Conservation (phyloP, 1,140 invertebrate species). For the Drosophila parvula region DNA sequence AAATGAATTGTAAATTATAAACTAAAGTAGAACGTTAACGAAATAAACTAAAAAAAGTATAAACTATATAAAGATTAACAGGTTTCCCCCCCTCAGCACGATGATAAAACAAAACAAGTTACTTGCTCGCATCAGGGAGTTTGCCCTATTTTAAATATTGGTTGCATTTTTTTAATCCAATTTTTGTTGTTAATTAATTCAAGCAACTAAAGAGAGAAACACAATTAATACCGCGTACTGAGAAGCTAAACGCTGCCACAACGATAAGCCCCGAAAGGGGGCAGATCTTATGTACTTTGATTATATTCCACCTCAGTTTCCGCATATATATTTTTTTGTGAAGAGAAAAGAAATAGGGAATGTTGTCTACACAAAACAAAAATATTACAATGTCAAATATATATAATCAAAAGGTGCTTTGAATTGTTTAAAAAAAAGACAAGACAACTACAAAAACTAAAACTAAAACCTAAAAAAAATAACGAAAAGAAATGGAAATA, state of each 20-base stretch:
- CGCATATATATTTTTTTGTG: constrained; percentile 34
- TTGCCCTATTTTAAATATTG: constrained; percentile 19
- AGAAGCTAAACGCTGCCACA: constrained; percentile 79
- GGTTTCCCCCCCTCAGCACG: constrained; percentile 57
- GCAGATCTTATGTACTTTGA: constrained; percentile 52
- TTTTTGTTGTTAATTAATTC: not conserved
- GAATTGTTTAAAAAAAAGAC: constrained; percentile 82
- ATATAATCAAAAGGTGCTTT: constrained; percentile 83
- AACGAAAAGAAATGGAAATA: constrained; percentile 45
- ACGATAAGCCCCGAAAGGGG: constrained; percentile 16
- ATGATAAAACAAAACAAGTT: constrained; percentile 18
- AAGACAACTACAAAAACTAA: constrained; percentile 66
- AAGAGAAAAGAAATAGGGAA: constrained; percentile 17
- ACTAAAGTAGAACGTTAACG: constrained; percentile 41
- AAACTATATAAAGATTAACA: constrained; percentile 48
- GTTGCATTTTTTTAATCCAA: constrained; percentile 6
- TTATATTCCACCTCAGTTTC: constrained; percentile 68
- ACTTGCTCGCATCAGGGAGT: constrained; percentile 26
- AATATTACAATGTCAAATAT: constrained; percentile 77
- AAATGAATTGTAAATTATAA: constrained; percentile 58
- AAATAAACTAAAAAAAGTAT: constrained; percentile 37
- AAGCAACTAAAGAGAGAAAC: constrained; percentile 25
- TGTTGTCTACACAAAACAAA: no score
- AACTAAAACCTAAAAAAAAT: not conserved
- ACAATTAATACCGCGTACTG: constrained; percentile 58